A percentile compares a stretch with the other conserved stretches of the same genome.
Evolutionary conservation across 2,113 vertebrate species (phyloP).

Genomic region (Tyrannus savana): DNA sequence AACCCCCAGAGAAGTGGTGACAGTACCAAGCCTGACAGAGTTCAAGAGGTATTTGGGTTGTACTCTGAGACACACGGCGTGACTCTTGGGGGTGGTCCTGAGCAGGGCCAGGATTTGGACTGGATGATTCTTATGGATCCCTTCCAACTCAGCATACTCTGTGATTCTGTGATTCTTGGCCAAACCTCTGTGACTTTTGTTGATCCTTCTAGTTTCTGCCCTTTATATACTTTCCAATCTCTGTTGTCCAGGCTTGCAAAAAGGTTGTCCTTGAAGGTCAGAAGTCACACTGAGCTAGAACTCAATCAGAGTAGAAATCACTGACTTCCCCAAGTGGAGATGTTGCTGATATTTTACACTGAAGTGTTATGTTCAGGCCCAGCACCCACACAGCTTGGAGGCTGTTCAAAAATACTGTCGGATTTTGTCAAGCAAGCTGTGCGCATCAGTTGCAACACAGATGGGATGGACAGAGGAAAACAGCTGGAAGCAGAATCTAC

Average conservation of each 20-base stretch:
- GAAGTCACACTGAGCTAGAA: background rate
- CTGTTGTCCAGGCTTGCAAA: background rate
- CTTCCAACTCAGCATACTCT: background rate
- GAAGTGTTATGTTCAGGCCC: background rate
- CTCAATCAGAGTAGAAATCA: background rate
- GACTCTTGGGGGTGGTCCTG: background rate
- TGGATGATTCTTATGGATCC: background rate
- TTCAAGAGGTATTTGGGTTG: background rate
- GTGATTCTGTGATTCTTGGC: background rate
- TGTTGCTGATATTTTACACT: background rate
- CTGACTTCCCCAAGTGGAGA: background rate
- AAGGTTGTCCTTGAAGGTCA: background rate
- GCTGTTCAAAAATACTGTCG: background rate
- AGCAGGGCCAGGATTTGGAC: background rate
- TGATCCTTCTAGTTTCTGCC: background rate
- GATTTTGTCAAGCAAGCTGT: background rate
- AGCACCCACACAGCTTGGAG: background rate
- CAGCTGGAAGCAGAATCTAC: background rate
- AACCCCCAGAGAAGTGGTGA: background rate
- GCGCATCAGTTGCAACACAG: background rate
- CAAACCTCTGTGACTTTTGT: rapidly evolving
- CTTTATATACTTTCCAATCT: background rate
- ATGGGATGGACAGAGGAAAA: background rate
- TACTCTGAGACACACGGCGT: background rate
- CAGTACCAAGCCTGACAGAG: background rate